These are phyloP conservation scores for Turdus rufiventris DNA, from an alignment of 2,113 vertebrate species.

Conservation along the genomic window DNA sequence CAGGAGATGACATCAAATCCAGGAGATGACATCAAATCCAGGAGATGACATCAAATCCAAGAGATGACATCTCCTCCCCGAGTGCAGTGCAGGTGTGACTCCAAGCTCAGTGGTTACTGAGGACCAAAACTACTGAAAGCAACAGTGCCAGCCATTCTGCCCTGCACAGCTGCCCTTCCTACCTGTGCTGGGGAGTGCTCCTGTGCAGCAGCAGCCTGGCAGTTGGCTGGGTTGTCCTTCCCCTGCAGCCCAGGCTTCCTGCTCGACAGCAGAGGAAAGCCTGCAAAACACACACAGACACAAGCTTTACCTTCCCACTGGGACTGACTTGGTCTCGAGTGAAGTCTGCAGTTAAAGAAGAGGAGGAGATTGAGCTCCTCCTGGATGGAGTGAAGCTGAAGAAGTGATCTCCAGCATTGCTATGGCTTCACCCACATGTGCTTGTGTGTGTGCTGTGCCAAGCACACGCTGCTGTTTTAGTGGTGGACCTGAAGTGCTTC, in stretches of 20 bases:
- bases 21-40: too few relatives aligned
- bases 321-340: not conserved
- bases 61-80: not conserved
- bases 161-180: not conserved
- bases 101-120: not conserved
- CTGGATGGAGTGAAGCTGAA: not conserved
- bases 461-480: not conserved
- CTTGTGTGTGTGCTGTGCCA: not conserved
- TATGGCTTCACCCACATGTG: not conserved
- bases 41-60: not conserved
- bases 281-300: slow-evolving; percentile 50
- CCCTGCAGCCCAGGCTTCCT: not conserved
- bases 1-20: not conserved
- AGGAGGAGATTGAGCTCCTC: not conserved
- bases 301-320: not conserved
- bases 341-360: not conserved
- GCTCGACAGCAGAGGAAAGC: slow-evolving; percentile 38
- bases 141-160: rapidly evolving
- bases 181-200: slow-evolving; percentile 25
- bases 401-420: not conserved
- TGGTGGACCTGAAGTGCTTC: not conserved
- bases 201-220: not conserved
- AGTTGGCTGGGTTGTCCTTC: slow-evolving; percentile 2
- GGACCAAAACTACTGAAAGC: not conserved
- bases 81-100: not conserved